Evolutionary conservation across 2,888 invertebrate species (phyloP), one percentile per base, ranked within the genome.

Genomic region (Helobdella robusta): DNA sequence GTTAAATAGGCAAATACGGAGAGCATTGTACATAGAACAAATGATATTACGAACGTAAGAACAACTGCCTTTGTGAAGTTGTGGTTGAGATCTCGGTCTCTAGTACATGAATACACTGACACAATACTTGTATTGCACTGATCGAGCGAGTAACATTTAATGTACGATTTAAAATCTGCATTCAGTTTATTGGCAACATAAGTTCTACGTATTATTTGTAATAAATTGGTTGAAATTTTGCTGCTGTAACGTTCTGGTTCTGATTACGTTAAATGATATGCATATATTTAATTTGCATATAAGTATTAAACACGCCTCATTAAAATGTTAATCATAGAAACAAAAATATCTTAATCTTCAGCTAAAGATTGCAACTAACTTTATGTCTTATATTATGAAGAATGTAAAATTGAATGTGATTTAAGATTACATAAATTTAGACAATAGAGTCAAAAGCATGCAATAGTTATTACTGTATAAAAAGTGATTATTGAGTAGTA

Each of bases 81-180:
- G n/a, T 81, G 80, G 50, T 73, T 70, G n/a, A n/a, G n/a, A 20
- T 83, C 68, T 35, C 84, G 76, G 2, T 82, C 76, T 71, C 81
- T 81, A 79, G 85, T 81, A 71, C 85, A 84, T 35, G 84, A 81
- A 72, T 84, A 85, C 35, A 84, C 84, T 6, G 85, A 85, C 68
- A 85, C 83, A 23, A 83, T 81, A 59, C 83, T 84, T 71, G 85
- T 83, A 73, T 85, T 84, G 71, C 84, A 83, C 84, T 85, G 77
- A 32, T 72, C 74, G 56, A 52, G 8, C 25, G 30, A 40, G 18
- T 40, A 32, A n/a, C 3, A 30, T 56, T 3, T 8, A 28, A 25
- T 30, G 32, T 30, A 1, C n/a, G 8, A 25, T 30, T 30, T 56
- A 56, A 3, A 25, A 11, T 30, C 5, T 30, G 32, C 8, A 3